Percentiles rank a stretch among this genome's conserved stretches.
phyloP scores from a whole-genome alignment of 2,888 invertebrate genomes.

The Lysandra bellargus region DNA sequence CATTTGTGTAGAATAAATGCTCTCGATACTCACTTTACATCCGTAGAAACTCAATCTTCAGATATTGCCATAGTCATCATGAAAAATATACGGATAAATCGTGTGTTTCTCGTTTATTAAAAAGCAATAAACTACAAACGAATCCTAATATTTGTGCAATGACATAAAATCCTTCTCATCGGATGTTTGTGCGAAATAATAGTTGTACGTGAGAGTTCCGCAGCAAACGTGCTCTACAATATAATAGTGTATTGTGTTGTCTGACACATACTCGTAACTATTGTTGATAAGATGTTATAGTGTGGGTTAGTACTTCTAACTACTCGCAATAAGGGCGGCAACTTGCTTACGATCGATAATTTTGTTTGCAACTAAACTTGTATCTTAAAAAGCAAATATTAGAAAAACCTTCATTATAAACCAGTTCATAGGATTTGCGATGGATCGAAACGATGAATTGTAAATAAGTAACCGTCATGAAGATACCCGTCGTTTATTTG shows the following conservation, averaged over 20 bases:
- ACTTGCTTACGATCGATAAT: neutral
- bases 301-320: neutral
- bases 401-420: no score
- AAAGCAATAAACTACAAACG: neutral
- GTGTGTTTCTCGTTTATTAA: neutral
- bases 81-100: neutral
- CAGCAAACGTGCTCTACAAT: conserved; percentile 9
- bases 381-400: neutral
- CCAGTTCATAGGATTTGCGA: neutral
- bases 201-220: conserved; percentile 17
- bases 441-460: no score
- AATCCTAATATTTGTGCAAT: conserved; percentile 1
- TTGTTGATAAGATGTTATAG: neutral
- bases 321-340: neutral
- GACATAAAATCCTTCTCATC: conserved; percentile 11
- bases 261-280: conserved; percentile 11
- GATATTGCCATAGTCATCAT: no score
- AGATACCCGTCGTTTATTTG: no score
- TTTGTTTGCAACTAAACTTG: neutral
- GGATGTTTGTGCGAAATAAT: conserved; percentile 9
- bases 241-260: conserved; percentile 16
- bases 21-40: no score
- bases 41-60: no score
- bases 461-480: neutral
- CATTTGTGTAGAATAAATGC: no score